phyloP scores from a whole-genome alignment of 2,888 invertebrate genomes.

The Luperina testacea region DNA sequence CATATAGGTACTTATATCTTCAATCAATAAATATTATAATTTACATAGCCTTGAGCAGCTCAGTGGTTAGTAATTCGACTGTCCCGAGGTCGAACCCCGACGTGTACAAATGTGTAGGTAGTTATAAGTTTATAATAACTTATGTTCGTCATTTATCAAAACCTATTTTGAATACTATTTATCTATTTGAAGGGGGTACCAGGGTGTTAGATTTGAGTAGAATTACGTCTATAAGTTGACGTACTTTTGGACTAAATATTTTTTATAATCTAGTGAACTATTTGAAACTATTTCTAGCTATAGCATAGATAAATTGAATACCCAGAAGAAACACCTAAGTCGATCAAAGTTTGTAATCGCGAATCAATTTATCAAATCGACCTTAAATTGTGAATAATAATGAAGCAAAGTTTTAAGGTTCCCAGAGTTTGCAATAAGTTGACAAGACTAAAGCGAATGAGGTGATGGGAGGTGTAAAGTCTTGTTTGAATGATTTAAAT shows the following conservation, averaged over 20 bases:
- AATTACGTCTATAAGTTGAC: neutral
- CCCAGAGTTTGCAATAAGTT: neutral
- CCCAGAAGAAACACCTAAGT: neutral
- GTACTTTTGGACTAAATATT: constrained; percentile 3
- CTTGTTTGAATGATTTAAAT: neutral
- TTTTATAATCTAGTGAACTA: constrained; percentile 1
- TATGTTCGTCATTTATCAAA: constrained; percentile 40
- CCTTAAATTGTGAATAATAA: constrained; percentile 30
- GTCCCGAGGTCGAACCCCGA: constrained; percentile 43
- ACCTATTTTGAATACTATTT: constrained; percentile 21
- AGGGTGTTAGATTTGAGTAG: neutral
- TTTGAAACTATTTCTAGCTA: neutral
- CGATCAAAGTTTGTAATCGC: constrained; percentile 23
- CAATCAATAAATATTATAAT: constrained; percentile 7
- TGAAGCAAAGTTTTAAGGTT: constrained; percentile 9
- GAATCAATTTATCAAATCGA: constrained; percentile 28
- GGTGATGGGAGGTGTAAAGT: neutral
- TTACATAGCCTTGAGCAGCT: constrained; percentile 29
- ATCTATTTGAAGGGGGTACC: constrained; percentile 46
- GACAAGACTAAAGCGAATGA: neutral
- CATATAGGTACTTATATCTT: neutral
- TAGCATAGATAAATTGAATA: neutral
- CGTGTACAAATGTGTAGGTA: constrained; percentile 33
- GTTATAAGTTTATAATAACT: constrained; percentile 23
- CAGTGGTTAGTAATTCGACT: constrained; percentile 40